phyloP scores from a whole-genome alignment of 2,113 vertebrate genomes.

The Odocoileus hemionus region DNA sequence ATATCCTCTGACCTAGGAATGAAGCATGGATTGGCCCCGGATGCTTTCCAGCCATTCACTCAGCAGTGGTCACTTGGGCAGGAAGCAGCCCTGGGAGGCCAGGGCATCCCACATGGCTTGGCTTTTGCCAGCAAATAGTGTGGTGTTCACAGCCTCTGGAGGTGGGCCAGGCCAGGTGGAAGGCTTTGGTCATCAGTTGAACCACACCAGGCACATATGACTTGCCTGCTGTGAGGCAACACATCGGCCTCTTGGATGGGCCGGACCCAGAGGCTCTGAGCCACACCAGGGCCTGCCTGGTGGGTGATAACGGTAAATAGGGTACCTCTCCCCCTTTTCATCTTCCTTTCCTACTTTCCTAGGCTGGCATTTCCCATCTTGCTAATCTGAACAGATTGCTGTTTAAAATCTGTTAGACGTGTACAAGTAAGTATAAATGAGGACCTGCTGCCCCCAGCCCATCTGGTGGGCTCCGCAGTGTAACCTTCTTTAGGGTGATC shows the following conservation, averaged over 20 bases:
- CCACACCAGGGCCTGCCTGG: background rate
- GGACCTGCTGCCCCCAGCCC: background rate
- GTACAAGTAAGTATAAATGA: background rate
- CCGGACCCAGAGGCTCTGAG: background rate
- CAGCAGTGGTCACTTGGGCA: too few relatives aligned
- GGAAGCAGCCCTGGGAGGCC: background rate
- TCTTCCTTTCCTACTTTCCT: background rate
- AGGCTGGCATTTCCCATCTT: background rate
- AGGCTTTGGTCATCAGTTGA: background rate
- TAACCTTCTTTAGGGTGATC: background rate
- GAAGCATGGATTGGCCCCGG: fast-evolving
- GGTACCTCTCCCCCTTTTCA: fast-evolving
- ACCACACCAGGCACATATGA: fast-evolving
- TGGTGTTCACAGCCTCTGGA: background rate
- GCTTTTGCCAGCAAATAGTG: background rate
- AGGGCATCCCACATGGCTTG: background rate
- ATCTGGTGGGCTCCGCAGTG: fast-evolving
- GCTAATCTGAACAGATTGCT: background rate
- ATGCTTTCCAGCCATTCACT: too few relatives aligned
- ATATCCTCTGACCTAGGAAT: background rate
- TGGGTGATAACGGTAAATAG: background rate
- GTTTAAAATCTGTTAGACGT: background rate
- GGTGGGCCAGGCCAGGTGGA: background rate
- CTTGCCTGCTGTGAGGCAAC: fast-evolving
- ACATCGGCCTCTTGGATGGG: fast-evolving